phyloP scores from a whole-genome alignment of 2,888 invertebrate genomes.

The Trichopoda pennipes region DNA sequence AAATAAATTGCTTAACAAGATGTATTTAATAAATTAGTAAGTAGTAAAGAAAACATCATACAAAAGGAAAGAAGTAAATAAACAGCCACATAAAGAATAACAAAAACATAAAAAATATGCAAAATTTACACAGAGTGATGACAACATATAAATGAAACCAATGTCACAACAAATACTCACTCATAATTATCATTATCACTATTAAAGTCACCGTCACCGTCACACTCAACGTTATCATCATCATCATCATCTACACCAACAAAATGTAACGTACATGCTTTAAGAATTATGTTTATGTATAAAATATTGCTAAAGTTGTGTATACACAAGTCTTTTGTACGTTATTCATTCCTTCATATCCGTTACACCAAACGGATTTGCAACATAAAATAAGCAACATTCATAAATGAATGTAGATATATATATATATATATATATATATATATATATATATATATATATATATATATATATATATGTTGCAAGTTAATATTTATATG shows the following conservation, averaged over 20 bases:
- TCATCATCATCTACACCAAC: conserved; percentile 10
- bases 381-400: conserved; percentile 51
- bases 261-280: background rate
- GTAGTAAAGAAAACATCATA: conserved; percentile 31
- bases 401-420: conserved; percentile 11
- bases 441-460: background rate
- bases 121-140: background rate
- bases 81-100: conserved; percentile 10
- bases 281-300: conserved; percentile 3
- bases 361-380: conserved; percentile 61
- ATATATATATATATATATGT: background rate
- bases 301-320: conserved; percentile 21
- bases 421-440: background rate
- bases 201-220: conserved; percentile 35
- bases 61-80: conserved; percentile 40
- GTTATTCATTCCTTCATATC: conserved; percentile 61
- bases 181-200: conserved; percentile 55
- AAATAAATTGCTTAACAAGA: conserved; percentile 29
- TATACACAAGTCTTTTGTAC: conserved; percentile 8
- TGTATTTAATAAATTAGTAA: conserved; percentile 66
- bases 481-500: no score
- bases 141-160: conserved; percentile 28
- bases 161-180: conserved; percentile 40
- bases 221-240: conserved; percentile 34
- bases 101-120: background rate